Percentiles rank a stretch among this genome's conserved stretches.
Conservation (phyloP, 2,113 vertebrate species). For the Notechis scutatus region DNA sequence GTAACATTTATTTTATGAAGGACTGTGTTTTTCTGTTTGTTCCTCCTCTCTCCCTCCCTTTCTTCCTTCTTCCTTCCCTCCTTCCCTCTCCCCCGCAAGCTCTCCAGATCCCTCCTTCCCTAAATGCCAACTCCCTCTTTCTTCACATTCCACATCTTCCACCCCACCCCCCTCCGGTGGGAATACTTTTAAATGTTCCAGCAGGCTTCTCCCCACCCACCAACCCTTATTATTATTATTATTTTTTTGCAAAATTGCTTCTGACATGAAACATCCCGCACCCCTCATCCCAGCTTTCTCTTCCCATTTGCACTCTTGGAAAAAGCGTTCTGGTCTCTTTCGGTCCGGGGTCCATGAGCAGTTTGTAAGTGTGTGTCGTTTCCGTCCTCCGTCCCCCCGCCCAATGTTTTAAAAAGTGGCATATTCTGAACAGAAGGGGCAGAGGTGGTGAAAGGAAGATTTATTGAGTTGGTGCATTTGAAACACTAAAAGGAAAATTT, state of each 20-base stretch:
- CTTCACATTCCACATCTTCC: slow-evolving; percentile 92
- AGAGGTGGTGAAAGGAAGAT: slow-evolving; percentile 60
- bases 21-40: slow-evolving; percentile 83
- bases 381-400: slow-evolving; percentile 66
- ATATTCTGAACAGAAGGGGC: slow-evolving; percentile 70
- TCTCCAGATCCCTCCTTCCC: slow-evolving; percentile 75
- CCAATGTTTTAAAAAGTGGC: slow-evolving; percentile 79
- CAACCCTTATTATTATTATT: neutral
- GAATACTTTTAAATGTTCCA: slow-evolving; percentile 73
- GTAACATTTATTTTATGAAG: slow-evolving; percentile 93
- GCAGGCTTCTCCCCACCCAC: slow-evolving; percentile 60
- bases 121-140: slow-evolving; percentile 74
- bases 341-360: slow-evolving; percentile 90
- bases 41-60: slow-evolving; percentile 55
- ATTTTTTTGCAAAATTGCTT: slow-evolving; percentile 68
- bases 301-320: slow-evolving; percentile 97
- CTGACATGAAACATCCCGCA: slow-evolving; percentile 70
- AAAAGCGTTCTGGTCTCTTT: slow-evolving; percentile 84
- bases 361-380: slow-evolving; percentile 84
- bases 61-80: slow-evolving; percentile 25
- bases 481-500: slow-evolving; percentile 88
- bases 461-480: slow-evolving; percentile 76
- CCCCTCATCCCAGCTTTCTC: slow-evolving; percentile 69
- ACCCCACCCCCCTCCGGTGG: neutral
- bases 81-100: slow-evolving; percentile 62